A percentile compares a stretch with the other conserved stretches of the same genome.
These are phyloP conservation scores for Lampris incognitus DNA, from an alignment of 2,113 vertebrate species.

Conservation along the genomic window DNA sequence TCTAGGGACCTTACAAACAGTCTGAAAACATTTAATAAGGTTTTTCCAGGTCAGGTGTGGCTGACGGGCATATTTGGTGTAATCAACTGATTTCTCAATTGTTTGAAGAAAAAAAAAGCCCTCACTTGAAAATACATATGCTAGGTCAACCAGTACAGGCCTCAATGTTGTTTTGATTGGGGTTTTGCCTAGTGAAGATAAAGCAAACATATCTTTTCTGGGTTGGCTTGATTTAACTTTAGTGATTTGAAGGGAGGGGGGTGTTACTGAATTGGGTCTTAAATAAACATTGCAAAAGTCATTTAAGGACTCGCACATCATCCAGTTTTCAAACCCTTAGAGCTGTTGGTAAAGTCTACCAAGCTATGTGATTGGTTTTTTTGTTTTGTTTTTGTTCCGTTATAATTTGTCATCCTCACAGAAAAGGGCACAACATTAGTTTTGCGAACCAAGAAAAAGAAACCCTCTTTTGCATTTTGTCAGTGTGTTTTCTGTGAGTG, in stretches of 20 bases:
- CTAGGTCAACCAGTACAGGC: neutral
- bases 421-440: conserved; percentile 32
- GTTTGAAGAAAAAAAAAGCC: neutral
- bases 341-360: conserved; percentile 32
- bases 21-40: neutral
- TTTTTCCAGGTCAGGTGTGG: conserved; percentile 3
- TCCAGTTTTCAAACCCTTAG: conserved; percentile 4
- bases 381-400: neutral
- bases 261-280: too few relatives aligned
- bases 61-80: neutral
- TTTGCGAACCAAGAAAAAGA: neutral
- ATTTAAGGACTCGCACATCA: neutral
- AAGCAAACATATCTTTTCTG: neutral
- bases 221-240: too few relatives aligned
- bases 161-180: neutral
- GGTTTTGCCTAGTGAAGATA: neutral
- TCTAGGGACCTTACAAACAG: neutral
- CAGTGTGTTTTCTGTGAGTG: conserved; percentile 60
- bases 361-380: conserved; percentile 12
- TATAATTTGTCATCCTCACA: conserved; percentile 46
- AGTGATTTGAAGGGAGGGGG: too few relatives aligned
- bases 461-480: neutral
- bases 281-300: neutral
- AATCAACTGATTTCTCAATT: neutral
- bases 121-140: neutral